Evolutionary conservation across 2,888 invertebrate genomes (phyloP), one percentile per base, ranked within the genome.

Genomic region (Pyrrhosoma nymphula): DNA sequence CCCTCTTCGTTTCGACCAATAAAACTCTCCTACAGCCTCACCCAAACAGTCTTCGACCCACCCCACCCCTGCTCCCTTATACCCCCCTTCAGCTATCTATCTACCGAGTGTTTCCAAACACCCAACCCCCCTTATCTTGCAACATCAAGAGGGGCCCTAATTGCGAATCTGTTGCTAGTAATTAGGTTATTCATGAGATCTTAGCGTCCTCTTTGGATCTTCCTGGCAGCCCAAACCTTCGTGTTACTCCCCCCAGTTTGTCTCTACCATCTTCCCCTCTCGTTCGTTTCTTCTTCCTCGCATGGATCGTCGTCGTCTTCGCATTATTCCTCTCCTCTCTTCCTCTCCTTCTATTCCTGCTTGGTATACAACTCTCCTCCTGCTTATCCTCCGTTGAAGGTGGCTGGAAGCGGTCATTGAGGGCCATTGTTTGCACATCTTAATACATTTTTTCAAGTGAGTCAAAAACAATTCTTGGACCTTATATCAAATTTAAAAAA

Each of bases 171-270:
- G 93, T 93, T 93, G 75, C 75, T 93, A 69, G 93, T 93, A 93
- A 93, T 93, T 93, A 93, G 93, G 93, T 93, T 93, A 93, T 93
- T 93, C 93, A 93, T 93, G 93, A 93, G 93, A 93, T 93, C 93
- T 93, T 93, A 93, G 93, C 93, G 39, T 69, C 93, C 93, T 93
- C 69, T 69, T 39, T 39, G 91, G 60, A 55, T 89, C 89, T 20
- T 89, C 56, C 56, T 47, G 55, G 88, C 88, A 47, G 39, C 26
- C 90, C 56, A 55, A 30, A n/a, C 30, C 90, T 35, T 47, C 47
- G 4, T 47, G 47, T 47, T 47, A 47, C 47, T 47, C 47, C 8
- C 47, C 47, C 47, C 47, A 47, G 47, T 47, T 47, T 47, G 47
- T 8, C 47, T 47, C 47, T 8, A 8, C 56, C 90, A 90, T 30